phyloP scores from a whole-genome alignment of 2,888 invertebrate species.

The Mycalesis mineus region DNA sequence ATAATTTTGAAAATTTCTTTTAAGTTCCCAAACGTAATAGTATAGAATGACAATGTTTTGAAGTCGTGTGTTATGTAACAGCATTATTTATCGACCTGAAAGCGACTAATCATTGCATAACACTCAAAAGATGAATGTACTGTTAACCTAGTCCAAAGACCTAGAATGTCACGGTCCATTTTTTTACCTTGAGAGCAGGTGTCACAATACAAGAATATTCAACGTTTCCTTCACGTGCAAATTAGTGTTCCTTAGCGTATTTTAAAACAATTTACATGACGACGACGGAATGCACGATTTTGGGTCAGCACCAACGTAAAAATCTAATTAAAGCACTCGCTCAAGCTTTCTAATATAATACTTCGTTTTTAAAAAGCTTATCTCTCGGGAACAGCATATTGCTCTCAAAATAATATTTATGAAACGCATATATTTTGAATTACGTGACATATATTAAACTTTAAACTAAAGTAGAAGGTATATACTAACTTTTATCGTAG shows the following conservation, averaged over 20 bases:
- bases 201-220: slow-evolving; percentile 8
- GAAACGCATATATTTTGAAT: too few species aligned
- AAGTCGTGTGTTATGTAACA: too few species aligned
- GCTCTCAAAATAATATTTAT: too few species aligned
- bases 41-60: too few species aligned
- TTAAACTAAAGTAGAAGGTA: too few species aligned
- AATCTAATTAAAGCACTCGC: slow-evolving; percentile 12
- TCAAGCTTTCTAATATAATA: slow-evolving; percentile 2
- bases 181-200: slow-evolving; percentile 37
- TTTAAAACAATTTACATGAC: slow-evolving; percentile 13
- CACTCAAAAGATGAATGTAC: slow-evolving; percentile 21
- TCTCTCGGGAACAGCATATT: not conserved
- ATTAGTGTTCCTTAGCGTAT: slow-evolving; percentile 1
- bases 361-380: not conserved
- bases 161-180: slow-evolving; percentile 55
- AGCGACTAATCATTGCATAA: not conserved
- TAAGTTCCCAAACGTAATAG: too few species aligned
- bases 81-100: not conserved
- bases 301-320: slow-evolving; percentile 17
- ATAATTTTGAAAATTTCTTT: too few species aligned
- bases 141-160: slow-evolving; percentile 24
- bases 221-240: slow-evolving; percentile 2
- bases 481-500: too few species aligned
- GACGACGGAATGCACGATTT: slow-evolving; percentile 14
- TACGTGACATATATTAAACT: too few species aligned